These are phyloP conservation scores for Helarctos malayanus DNA, from an alignment of 2,797 vertebrate genomes.

Conservation along the genomic window DNA sequence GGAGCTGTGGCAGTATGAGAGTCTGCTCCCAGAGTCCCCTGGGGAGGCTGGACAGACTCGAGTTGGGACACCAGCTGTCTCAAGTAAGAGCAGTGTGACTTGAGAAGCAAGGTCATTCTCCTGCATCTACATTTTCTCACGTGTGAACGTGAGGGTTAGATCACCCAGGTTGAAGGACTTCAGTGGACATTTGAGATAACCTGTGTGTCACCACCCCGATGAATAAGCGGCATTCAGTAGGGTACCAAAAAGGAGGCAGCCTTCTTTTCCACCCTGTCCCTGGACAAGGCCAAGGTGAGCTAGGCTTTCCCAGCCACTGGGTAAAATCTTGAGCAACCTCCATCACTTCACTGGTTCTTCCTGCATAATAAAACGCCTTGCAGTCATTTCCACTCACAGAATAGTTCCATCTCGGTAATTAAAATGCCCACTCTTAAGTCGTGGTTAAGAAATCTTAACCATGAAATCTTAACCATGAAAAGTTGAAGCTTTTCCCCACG, in stretches of 20 bases:
- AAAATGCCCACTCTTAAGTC: neutral
- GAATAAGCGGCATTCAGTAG: rapidly evolving
- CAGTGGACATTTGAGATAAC: neutral
- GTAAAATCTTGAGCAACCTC: neutral
- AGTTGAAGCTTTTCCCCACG: neutral
- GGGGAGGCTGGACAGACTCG: neutral
- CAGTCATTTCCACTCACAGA: neutral
- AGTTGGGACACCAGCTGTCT: neutral
- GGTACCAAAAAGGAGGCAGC: neutral
- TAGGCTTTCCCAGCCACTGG: neutral
- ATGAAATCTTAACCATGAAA: too few relatives aligned
- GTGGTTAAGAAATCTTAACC: neutral
- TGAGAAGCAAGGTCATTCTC: neutral
- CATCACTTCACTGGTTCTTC: neutral
- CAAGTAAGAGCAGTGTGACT: neutral
- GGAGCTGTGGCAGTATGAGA: neutral
- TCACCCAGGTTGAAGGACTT: neutral
- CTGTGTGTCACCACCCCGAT: neutral
- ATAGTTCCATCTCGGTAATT: neutral
- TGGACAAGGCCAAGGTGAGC: neutral
- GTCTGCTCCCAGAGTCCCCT: neutral
- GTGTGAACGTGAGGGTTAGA: neutral
- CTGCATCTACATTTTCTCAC: neutral
- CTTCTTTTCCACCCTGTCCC: neutral
- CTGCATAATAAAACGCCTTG: neutral